These are phyloP conservation scores for Tetranychus urticae DNA, from an alignment of 1,140 invertebrate genomes.

Conservation along the genomic window DNA sequence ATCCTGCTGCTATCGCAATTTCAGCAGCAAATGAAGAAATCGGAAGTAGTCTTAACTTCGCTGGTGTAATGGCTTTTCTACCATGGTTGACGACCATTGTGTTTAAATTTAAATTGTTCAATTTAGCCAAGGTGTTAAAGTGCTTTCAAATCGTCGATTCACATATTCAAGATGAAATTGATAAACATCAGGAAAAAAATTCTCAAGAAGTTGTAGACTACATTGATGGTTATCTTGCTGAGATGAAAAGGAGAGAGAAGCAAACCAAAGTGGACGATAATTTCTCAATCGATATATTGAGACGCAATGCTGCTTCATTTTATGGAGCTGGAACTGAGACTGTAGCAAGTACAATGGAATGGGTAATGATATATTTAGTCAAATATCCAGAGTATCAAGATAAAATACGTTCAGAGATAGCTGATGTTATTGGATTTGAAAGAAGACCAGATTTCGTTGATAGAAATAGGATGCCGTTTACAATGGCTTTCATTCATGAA, in stretches of 20 bases:
- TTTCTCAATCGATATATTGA: slow-evolving; percentile 6
- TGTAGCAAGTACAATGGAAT: slow-evolving; percentile 16
- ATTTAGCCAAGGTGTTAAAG: no score
- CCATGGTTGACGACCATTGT: neutral
- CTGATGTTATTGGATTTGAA: slow-evolving; percentile 11
- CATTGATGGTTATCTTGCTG: slow-evolving; percentile 56
- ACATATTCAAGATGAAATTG: no score
- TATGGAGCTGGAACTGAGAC: slow-evolving; percentile 20
- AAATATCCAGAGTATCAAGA: slow-evolving; percentile 19
- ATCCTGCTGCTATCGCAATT: neutral
- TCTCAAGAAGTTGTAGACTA: slow-evolving; percentile 38
- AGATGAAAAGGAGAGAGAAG: slow-evolving; percentile 25
- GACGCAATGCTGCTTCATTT: slow-evolving; percentile 11
- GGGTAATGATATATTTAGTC: slow-evolving; percentile 17
- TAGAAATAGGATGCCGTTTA: slow-evolving; percentile 11
- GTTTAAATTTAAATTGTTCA: no score
- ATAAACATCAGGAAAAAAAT: slow-evolving; percentile 38
- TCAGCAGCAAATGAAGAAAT: neutral
- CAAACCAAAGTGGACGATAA: neutral
- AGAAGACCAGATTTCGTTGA: slow-evolving; percentile 11
- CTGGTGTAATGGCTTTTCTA: neutral
- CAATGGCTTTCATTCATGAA: slow-evolving; percentile 15
- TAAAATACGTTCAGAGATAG: slow-evolving; percentile 17
- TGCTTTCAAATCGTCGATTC: no score
- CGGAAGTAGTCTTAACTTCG: neutral